phyloP scores from a whole-genome alignment of 30 jellyfish, hydroid and myxozoan species.

The Hydra vulgaris region DNA sequence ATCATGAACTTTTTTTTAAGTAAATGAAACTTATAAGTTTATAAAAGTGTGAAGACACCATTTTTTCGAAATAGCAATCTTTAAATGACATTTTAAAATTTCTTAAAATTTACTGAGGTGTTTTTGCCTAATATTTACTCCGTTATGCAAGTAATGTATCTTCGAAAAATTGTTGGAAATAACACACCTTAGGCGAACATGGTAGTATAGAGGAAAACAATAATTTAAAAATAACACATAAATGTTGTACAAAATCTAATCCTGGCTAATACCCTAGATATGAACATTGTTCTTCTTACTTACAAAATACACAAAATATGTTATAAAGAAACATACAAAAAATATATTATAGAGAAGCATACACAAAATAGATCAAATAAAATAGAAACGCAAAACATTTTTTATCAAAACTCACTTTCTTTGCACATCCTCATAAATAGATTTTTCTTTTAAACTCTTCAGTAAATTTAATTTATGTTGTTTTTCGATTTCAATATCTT shows the following conservation, averaged over 20 bases:
- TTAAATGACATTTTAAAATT: too few species aligned
- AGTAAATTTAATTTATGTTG: neutral
- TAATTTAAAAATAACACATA: too few species aligned
- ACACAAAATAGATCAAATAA: too few species aligned
- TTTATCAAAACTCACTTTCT: conserved; percentile 7
- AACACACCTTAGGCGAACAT: too few species aligned
- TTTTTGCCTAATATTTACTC: neutral
- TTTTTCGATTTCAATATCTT: conserved; percentile 8
- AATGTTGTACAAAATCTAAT: too few species aligned
- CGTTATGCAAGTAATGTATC: neutral
- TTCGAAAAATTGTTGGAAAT: neutral
- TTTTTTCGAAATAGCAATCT: neutral
- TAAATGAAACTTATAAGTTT: neutral
- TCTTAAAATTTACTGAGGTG: neutral
- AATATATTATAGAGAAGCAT: too few species aligned
- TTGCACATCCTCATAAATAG: conserved; percentile 3
- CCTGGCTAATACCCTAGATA: too few species aligned
- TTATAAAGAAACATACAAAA: too few species aligned
- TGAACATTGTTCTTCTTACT: too few species aligned
- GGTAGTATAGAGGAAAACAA: too few species aligned
- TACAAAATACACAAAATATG: too few species aligned
- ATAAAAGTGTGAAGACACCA: neutral
- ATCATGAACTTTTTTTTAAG: neutral
- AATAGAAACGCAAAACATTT: neutral
- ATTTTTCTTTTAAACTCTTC: neutral